Evolutionary conservation across 2,888 invertebrate genomes (phyloP), one percentile per base, ranked within the genome.

Genomic region (Cabera pusaria): DNA sequence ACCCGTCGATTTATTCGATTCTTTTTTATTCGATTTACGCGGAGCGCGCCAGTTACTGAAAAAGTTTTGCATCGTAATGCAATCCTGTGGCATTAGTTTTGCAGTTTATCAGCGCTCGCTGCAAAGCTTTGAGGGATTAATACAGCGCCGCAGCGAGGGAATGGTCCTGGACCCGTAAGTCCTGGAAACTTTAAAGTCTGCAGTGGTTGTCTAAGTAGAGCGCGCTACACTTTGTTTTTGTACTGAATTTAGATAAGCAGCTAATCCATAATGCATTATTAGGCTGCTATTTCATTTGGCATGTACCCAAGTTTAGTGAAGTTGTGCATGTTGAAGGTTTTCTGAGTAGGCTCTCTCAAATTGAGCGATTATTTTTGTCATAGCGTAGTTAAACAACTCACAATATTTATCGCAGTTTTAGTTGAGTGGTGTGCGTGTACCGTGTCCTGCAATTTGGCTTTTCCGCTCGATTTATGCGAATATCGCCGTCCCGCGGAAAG

Each of bases 21-120:
- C 72, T 77, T 67, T 75, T 82, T 82, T 77, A 72, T 72, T 76
- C 75, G 73, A 80, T 83, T 78, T 75, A 65, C 72, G 65, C 67
- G 56, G 56, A 56, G 59, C 59, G 63, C 65, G 63, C 66, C 73
- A 70, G 80, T 77, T 84, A 74, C 80, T 84, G 82, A 83, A 86
- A 87, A 87, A 87, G 77, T 84, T n/a, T 86, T 80, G 78, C 81
- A 78, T 83, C 80, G 84, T 83, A 84, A 83, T 81, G 83, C 84
- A 79, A 83, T 87, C 82, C 72, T 64, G 72, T 56, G 72, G 86
- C 75, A 85, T 87, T 86, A 86, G 82, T 81, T 82, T 72, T 65
- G 71, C 71, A 78, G 76, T 87, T 80, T 85, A 84, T 87, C 86
- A 87, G 74, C 65, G 63, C 69, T 72, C 69, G 68, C 72, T 69